Evolutionary conservation across 2,797 vertebrate genomes (phyloP).

Genomic region (Pseudochaenichthys georgianus): DNA sequence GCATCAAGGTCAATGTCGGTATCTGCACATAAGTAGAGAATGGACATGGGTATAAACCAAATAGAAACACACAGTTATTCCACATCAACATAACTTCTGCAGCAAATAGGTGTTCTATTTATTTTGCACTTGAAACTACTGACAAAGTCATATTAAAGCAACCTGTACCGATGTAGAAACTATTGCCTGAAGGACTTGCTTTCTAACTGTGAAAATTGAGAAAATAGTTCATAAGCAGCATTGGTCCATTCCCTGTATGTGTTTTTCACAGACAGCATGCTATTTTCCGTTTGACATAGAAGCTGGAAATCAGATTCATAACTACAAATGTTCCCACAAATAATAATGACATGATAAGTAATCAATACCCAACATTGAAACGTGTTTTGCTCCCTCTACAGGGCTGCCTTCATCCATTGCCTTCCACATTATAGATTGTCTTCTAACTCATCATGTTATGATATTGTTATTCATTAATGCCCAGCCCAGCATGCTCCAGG

Average conservation of each 20-base stretch:
- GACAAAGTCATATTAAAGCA: neutral
- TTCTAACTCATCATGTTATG: neutral
- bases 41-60: neutral
- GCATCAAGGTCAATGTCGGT: conserved; percentile 71
- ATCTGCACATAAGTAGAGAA: conserved; percentile 51
- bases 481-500: neutral
- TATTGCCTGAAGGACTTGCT: neutral
- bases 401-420: neutral
- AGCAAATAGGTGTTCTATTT: neutral
- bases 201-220: neutral
- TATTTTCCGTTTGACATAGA: neutral
- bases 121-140: neutral
- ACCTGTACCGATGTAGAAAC: neutral
- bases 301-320: neutral
- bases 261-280: neutral
- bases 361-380: neutral
- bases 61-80: neutral
- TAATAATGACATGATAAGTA: neutral
- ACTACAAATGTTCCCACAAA: neutral
- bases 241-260: conserved; percentile 10
- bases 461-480: neutral
- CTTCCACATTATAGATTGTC: neutral
- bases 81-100: neutral
- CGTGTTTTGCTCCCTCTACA: neutral
- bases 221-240: conserved; percentile 21